A percentile compares a stretch with the other conserved stretches of the same genome.
Conservation (phyloP, 2,113 vertebrate species). For the Tachysurus fulvidraco region DNA sequence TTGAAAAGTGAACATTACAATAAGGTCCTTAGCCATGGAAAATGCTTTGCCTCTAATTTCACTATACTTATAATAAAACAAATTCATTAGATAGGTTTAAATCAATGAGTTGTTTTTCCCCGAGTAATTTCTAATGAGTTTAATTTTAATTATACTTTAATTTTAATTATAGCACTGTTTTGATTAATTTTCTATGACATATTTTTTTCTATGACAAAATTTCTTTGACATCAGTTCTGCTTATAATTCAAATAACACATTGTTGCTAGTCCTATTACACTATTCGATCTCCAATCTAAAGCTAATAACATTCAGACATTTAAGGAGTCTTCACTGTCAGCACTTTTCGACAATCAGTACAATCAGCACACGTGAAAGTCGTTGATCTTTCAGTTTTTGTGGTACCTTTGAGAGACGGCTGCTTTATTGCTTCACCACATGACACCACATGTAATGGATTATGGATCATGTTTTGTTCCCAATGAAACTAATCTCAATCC, state of each 20-base stretch:
- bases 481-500: neutral
- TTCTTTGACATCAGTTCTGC: neutral
- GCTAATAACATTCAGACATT: neutral
- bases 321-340: neutral
- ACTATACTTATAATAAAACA: neutral
- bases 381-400: neutral
- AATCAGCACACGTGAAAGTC: neutral
- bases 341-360: neutral
- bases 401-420: neutral
- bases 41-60: neutral
- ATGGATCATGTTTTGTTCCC: neutral
- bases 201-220: neutral
- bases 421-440: neutral
- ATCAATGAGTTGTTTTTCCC: neutral
- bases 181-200: neutral
- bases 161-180: neutral
- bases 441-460: neutral
- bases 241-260: neutral
- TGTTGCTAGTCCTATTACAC: neutral
- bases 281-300: neutral
- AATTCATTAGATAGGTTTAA: neutral
- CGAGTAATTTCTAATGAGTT: neutral
- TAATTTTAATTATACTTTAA: neutral
- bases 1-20: constrained; percentile 20
- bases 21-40: neutral